Percentiles rank a stretch among this genome's conserved stretches.
phyloP scores from a whole-genome alignment of 2,797 vertebrate genomes.

The Neopelma chrysocephalum region DNA sequence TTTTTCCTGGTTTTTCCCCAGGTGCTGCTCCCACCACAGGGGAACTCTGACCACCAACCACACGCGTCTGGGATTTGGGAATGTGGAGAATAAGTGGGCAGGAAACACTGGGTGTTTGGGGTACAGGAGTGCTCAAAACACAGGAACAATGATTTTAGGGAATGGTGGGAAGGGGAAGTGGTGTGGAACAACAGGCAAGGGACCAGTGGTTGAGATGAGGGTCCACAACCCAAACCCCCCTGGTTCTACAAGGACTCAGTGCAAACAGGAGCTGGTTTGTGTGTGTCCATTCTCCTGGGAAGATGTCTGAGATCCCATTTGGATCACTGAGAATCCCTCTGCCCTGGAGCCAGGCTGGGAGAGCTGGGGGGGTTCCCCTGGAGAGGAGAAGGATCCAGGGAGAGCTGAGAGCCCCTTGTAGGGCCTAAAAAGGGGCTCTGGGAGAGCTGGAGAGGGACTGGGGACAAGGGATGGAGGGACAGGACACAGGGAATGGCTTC shows the following conservation, averaged over 20 bases:
- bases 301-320: not conserved
- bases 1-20: not conserved
- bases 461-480: not conserved
- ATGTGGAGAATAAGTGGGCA: fast-evolving
- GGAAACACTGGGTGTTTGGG: not conserved
- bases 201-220: not conserved
- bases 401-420: not conserved
- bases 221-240: not conserved
- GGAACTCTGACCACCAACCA: not conserved
- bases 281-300: not conserved
- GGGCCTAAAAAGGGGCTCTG: not conserved
- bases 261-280: not conserved
- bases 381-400: not conserved
- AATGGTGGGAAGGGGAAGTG: not conserved
- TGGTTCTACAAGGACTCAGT: not conserved
- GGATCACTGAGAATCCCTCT: not conserved
- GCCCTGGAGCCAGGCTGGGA: not conserved
- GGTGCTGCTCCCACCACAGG: not conserved
- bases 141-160: not conserved
- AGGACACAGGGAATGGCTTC: not conserved
- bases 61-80: not conserved
- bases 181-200: not conserved
- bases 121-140: not conserved
- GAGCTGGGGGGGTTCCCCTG: not conserved
- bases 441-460: not conserved